phyloP scores from a whole-genome alignment of 1,140 invertebrate genomes.

The Globodera ellingtonae region DNA sequence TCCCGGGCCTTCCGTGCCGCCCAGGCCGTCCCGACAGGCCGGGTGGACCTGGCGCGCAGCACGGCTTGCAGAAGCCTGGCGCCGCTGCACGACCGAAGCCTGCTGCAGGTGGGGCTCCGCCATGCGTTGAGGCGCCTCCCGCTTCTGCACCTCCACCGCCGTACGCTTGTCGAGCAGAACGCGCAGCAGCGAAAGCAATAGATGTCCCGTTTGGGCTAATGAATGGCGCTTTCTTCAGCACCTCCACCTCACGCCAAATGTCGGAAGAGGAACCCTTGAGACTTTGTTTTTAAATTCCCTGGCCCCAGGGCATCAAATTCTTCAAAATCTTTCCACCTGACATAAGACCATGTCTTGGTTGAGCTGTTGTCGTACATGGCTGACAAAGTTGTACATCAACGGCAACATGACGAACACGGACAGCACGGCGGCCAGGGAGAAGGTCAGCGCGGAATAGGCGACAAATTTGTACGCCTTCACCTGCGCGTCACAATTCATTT shows the following conservation, averaged over 20 bases:
- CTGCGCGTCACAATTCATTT: constrained; percentile 14
- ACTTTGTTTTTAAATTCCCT: neutral
- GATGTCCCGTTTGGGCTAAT: too few relatives aligned
- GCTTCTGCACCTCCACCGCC: constrained; percentile 8
- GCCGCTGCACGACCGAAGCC: neutral
- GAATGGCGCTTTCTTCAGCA: too few relatives aligned
- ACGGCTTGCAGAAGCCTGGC: constrained; percentile 5
- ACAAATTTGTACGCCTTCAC: too few relatives aligned
- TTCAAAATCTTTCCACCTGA: constrained; percentile 16
- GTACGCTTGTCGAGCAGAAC: constrained; percentile 12
- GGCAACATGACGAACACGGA: constrained; percentile 46
- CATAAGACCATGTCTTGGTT: constrained; percentile 48
- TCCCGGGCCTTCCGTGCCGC: neutral
- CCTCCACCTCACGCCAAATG: constrained; percentile 14
- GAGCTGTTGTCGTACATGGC: constrained; percentile 27
- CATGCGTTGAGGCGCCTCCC: too few relatives aligned
- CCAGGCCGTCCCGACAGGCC: too few relatives aligned
- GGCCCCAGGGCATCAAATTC: neutral
- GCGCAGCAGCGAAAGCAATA: too few relatives aligned
- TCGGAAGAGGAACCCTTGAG: constrained; percentile 22
- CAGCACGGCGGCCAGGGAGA: constrained; percentile 38
- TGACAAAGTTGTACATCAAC: constrained; percentile 43
- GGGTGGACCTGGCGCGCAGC: neutral
- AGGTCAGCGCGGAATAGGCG: too few relatives aligned
- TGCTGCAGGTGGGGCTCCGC: neutral